A percentile compares a stretch with the other conserved stretches of the same genome.
phyloP scores from a whole-genome alignment of 1,140 invertebrate genomes.

The Pogonomyrmex californicus region DNA sequence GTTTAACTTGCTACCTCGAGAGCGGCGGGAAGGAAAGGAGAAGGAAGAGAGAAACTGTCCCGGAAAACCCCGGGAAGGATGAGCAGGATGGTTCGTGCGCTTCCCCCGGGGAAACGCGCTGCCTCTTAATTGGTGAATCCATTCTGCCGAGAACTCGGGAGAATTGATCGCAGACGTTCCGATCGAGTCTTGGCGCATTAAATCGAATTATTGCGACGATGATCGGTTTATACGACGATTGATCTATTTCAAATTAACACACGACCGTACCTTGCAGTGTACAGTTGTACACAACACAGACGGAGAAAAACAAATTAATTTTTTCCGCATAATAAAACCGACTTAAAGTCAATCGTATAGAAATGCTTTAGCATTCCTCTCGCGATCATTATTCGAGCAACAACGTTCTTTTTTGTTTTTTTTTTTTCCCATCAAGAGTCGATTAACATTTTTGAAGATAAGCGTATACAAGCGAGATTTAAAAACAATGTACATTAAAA shows the following conservation, averaged over 20 bases:
- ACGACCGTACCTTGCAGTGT: background rate
- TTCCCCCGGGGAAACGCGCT: slow-evolving; percentile 68
- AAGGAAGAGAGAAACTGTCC: slow-evolving; percentile 56
- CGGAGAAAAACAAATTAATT: background rate
- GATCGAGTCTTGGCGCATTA: background rate
- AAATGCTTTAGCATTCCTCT: background rate
- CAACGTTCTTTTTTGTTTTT: background rate
- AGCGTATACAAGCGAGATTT: background rate
- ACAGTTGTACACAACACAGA: background rate
- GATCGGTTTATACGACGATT: background rate
- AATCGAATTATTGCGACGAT: slow-evolving; percentile 6
- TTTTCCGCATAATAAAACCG: background rate
- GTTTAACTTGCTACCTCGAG: slow-evolving; percentile 50
- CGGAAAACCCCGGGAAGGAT: slow-evolving; percentile 67
- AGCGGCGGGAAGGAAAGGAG: background rate
- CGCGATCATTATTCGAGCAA: background rate
- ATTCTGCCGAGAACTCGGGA: slow-evolving; percentile 52
- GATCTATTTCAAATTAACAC: background rate
- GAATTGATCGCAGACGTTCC: slow-evolving; percentile 32
- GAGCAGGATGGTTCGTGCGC: slow-evolving; percentile 47
- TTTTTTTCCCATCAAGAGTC: background rate
- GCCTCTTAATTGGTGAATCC: slow-evolving; percentile 72
- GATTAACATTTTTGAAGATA: background rate
- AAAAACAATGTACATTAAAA: background rate
- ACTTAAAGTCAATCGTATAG: background rate